A percentile compares a stretch with the other conserved stretches of the same genome.
Conservation (phyloP, 1,140 invertebrate genomes). For the Eurosta solidaginis region DNA sequence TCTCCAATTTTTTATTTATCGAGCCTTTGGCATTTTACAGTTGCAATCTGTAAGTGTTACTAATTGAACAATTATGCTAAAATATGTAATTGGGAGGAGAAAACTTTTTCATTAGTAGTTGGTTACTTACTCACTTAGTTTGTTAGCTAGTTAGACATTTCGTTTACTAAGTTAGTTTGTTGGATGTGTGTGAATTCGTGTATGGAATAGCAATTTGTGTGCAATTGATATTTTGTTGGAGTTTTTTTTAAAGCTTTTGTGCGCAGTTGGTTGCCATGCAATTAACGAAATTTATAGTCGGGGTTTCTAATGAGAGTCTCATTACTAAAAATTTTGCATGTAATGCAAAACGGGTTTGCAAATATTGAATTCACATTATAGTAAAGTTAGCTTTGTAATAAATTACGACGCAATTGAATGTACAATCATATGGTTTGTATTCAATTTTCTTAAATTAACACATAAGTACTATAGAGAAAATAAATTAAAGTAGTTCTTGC, state of each 20-base stretch:
- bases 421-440: too few relatives aligned
- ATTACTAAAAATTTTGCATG: background rate
- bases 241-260: too few relatives aligned
- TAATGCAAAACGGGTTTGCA: background rate
- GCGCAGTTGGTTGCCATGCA: background rate
- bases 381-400: too few relatives aligned
- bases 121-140: background rate
- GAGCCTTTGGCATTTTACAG: background rate
- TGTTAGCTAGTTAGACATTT: background rate
- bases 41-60: slow-evolving; percentile 21
- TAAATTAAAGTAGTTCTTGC: too few relatives aligned
- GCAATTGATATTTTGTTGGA: slow-evolving; percentile 9
- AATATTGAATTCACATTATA: too few relatives aligned
- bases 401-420: too few relatives aligned
- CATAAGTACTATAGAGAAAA: too few relatives aligned
- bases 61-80: slow-evolving; percentile 25
- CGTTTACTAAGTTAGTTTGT: background rate
- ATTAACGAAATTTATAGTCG: background rate
- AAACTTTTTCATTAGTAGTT: slow-evolving; percentile 24
- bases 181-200: background rate
- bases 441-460: too few relatives aligned
- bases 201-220: background rate
- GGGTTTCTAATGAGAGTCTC: background rate
- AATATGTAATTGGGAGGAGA: slow-evolving; percentile 22
- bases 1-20: background rate